Percentiles rank a stretch among this genome's conserved stretches.
Evolutionary conservation across 2,797 vertebrate species (phyloP).

Genomic region (Argentina silus): DNA sequence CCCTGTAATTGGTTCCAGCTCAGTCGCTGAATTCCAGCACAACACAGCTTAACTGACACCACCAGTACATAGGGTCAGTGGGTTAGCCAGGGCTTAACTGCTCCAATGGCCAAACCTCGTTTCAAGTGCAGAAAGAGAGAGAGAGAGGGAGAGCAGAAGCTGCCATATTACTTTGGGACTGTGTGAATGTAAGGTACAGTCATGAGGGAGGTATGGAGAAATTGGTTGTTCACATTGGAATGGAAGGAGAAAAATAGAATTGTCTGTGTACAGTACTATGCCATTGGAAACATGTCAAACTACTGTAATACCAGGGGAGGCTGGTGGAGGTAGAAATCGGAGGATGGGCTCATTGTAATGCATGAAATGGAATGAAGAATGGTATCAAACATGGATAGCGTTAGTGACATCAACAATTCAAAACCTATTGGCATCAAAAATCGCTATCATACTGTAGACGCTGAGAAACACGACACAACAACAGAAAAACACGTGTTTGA

Average conservation of each 20-base stretch:
- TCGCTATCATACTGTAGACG: too few species aligned
- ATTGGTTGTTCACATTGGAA: not conserved
- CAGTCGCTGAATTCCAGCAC: conserved; percentile 33
- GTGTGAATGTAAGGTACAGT: not conserved
- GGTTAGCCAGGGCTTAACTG: not conserved
- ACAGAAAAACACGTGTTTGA: too few species aligned
- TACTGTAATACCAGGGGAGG: too few species aligned
- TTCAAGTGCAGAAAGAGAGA: not conserved
- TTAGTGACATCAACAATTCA: too few species aligned
- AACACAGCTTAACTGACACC: conserved; percentile 29
- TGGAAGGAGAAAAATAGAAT: not conserved
- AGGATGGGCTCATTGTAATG: too few species aligned
- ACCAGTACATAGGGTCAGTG: not conserved
- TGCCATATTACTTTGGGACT: conserved; percentile 1
- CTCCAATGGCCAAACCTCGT: not conserved
- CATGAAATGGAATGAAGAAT: too few species aligned
- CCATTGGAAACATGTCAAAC: too few species aligned
- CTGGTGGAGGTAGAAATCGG: too few species aligned
- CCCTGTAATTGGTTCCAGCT: not conserved
- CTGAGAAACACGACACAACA: too few species aligned
- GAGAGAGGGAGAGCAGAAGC: not conserved
- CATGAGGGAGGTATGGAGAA: not conserved
- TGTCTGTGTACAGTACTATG: not conserved
- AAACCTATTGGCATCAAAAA: too few species aligned
- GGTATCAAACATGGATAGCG: too few species aligned